A percentile compares a stretch with the other conserved stretches of the same genome.
phyloP scores from a whole-genome alignment of 2,888 invertebrate genomes.

The Acronicta leporina region DNA sequence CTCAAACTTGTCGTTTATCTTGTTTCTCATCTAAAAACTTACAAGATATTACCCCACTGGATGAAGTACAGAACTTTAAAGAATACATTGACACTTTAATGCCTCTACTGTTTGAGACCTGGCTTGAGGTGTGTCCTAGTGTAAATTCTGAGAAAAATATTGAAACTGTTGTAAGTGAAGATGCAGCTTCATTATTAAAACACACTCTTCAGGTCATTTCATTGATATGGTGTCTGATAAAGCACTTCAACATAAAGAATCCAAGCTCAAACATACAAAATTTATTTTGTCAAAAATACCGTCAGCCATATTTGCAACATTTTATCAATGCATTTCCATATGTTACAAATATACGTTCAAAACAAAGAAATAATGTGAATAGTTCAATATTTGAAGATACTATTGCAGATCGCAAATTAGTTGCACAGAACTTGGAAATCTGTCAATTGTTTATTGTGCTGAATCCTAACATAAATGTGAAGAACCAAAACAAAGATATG shows the following conservation, averaged over 20 bases:
- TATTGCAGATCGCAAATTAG: conserved; percentile 78
- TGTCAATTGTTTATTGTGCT: conserved; percentile 85
- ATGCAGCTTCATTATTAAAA: conserved; percentile 90
- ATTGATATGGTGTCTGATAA: conserved; percentile 86
- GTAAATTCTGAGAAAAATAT: conserved; percentile 74
- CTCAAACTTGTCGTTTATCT: conserved; percentile 75
- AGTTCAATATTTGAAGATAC: conserved; percentile 66
- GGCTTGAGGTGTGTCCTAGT: conserved; percentile 93
- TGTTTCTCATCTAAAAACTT: conserved; percentile 80
- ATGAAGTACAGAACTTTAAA: conserved; percentile 86
- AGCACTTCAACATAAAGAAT: conserved; percentile 71
- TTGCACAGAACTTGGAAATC: conserved; percentile 76
- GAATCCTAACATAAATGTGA: conserved; percentile 77
- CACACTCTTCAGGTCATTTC: conserved; percentile 90
- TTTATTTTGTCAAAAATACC: conserved; percentile 88
- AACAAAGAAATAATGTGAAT: conserved; percentile 59
- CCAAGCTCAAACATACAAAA: conserved; percentile 78
- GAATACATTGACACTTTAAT: conserved; percentile 91
- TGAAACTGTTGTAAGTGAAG: conserved; percentile 88
- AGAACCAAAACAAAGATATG: conserved; percentile 75
- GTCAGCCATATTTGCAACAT: conserved; percentile 86
- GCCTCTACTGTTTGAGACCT: conserved; percentile 94
- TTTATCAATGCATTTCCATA: conserved; percentile 90
- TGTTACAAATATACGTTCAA: conserved; percentile 79
- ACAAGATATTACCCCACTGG: conserved; percentile 69